A percentile compares a stretch with the other conserved stretches of the same genome.
phyloP scores from a whole-genome alignment of 2,113 vertebrate species.

The Hemiscyllium ocellatum region DNA sequence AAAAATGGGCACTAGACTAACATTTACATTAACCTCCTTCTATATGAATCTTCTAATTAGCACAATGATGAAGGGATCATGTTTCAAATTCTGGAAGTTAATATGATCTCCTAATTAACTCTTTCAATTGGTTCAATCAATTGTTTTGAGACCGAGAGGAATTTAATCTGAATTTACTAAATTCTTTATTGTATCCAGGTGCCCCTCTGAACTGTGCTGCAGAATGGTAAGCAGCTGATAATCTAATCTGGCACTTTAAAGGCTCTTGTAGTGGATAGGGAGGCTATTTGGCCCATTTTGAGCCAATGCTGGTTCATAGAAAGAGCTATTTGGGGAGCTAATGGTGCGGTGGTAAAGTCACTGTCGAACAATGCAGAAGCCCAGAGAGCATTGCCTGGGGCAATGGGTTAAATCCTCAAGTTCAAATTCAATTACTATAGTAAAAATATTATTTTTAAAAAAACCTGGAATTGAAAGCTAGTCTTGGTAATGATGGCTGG shows the following conservation, averaged over 20 bases:
- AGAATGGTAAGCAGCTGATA: not conserved
- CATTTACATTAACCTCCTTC: not conserved
- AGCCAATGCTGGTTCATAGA: not conserved
- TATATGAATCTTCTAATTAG: not conserved
- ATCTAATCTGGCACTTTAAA: not conserved
- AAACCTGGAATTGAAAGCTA: too few relatives aligned
- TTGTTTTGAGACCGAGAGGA: not conserved
- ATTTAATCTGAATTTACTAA: not conserved
- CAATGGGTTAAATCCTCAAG: too few relatives aligned
- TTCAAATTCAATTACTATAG: too few relatives aligned
- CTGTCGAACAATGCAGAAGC: too few relatives aligned
- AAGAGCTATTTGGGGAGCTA: not conserved
- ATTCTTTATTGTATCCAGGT: not conserved
- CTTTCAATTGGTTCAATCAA: not conserved
- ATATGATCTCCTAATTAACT: not conserved
- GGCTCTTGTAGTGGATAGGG: not conserved
- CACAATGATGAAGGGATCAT: not conserved
- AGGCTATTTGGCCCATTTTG: not conserved
- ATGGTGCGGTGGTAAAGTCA: too few relatives aligned
- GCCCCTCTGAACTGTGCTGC: not conserved
- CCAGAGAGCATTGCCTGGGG: too few relatives aligned
- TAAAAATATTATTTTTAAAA: too few relatives aligned
- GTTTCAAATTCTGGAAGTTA: not conserved
- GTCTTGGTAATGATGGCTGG: too few relatives aligned
- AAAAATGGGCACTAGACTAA: not conserved